Base-by-base conservation (phyloP, 2,888 invertebrate species). In the Deilephila porcellus region DNA sequence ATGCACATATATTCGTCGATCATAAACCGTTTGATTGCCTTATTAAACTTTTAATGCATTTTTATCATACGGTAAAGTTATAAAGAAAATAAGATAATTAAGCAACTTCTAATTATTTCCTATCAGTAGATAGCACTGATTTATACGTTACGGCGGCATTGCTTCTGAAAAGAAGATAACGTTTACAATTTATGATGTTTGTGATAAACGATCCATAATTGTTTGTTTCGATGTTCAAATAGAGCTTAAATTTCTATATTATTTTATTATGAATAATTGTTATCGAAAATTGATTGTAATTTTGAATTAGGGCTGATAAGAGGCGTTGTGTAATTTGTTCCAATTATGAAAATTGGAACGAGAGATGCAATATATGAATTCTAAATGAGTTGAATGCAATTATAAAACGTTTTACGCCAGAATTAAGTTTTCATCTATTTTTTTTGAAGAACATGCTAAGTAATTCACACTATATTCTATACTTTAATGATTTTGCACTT, bases 21-120 rank as follows among this genome's bases (percentile, higher is more conserved):
- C 60, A 60, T 71, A 71, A 71, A 72, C 20, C 71, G 11, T 60
- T 73, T 74, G 73, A 71, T 60, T 53, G 70, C 53, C 74, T 71
- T 71, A 72, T 74, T 73, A 72, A 73, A 72, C 56, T 72, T 77
- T 76, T 76, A 76, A 71, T 34, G 73, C 74, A 60, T 70, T 64
- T 74, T 70, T 74, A 75, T 73, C 71, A 53, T 62, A 62, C 60
- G 37, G 60, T 19, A 45, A 74, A 71, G 71, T 74, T 71, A 74
- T 74, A 67, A 74, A 84, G 82, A 85, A 84, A 82, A 85, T 81
- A 76, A 87, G 90, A 91, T 93, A 92, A 93, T 92, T 92, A 92
- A 91, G 83, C 80, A 85, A 88, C 85, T 89, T 91, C 90, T 93
- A 93, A 93, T 93, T 93, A 93, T 92, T 92, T 91, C 90, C 85